Conservation (phyloP, 2,797 vertebrate genomes). For the Trachurus trachurus region DNA sequence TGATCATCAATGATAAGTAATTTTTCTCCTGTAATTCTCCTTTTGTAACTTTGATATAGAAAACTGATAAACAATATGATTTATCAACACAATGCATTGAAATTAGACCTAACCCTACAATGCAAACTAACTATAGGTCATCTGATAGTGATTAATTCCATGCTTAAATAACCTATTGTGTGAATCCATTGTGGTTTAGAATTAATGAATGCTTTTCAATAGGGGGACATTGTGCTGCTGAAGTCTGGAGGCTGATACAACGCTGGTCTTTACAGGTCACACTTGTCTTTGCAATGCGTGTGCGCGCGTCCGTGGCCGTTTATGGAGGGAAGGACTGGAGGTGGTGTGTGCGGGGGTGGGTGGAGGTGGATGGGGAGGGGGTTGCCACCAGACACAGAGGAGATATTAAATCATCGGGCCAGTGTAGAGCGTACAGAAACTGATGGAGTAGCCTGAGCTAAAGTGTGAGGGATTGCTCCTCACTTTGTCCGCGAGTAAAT, state of each 20-base stretch:
- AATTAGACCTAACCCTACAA: neutral
- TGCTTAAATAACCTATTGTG: neutral
- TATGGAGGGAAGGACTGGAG: neutral
- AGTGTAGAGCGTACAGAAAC: conserved; percentile 43
- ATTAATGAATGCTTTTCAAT: neutral
- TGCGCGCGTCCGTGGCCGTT: conserved; percentile 8
- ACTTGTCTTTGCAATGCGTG: neutral
- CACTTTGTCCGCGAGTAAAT: conserved; percentile 71
- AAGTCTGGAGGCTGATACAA: neutral
- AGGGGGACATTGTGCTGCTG: neutral
- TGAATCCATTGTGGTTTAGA: neutral
- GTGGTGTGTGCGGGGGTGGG: neutral
- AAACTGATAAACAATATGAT: neutral
- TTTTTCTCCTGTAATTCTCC: neutral
- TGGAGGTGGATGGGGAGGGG: neutral
- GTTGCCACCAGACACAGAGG: conserved; percentile 34
- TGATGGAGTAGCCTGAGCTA: conserved; percentile 62
- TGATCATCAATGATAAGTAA: neutral
- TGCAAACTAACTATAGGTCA: neutral
- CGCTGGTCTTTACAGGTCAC: conserved; percentile 10
- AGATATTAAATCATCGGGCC: conserved; percentile 66
- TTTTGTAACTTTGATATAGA: conserved; percentile 30
- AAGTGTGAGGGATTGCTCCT: conserved; percentile 70
- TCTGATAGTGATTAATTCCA: neutral
- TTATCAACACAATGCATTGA: neutral